Conservation (phyloP, 2,797 vertebrate species). For the Pseudochaenichthys georgianus region DNA sequence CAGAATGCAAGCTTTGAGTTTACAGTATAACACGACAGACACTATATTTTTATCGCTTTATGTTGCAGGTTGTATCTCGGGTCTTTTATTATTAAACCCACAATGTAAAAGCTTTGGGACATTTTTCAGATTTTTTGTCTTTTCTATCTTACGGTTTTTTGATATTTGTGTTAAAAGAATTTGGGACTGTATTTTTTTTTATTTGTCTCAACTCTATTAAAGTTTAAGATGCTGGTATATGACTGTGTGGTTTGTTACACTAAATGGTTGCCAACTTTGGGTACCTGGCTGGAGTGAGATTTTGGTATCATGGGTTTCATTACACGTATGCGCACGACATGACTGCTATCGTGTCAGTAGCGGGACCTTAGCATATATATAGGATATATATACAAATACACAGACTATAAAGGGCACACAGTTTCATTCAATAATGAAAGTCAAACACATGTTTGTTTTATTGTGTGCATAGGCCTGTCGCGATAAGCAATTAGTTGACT, state of each 20-base stretch:
- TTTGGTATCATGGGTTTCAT: too few species aligned
- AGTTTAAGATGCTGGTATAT: slow-evolving; percentile 59
- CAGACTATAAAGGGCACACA: too few species aligned
- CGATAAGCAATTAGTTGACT: too few species aligned
- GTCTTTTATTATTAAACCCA: slow-evolving; percentile 74
- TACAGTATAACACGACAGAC: slow-evolving; percentile 60
- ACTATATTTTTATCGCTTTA: slow-evolving; percentile 77
- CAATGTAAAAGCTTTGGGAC: slow-evolving; percentile 58
- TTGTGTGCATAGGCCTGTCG: too few species aligned
- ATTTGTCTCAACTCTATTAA: slow-evolving; percentile 71
- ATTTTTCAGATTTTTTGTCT: slow-evolving; percentile 58
- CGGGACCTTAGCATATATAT: too few species aligned
- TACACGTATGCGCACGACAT: too few species aligned
- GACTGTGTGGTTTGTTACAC: slow-evolving; percentile 42
- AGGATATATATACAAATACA: too few species aligned
- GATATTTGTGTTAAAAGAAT: slow-evolving; percentile 68
- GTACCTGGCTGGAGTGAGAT: too few species aligned
- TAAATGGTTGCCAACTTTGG: too few species aligned
- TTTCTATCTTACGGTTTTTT: slow-evolving; percentile 72
- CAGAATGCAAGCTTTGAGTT: slow-evolving; percentile 59
- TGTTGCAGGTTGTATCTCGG: slow-evolving; percentile 78
- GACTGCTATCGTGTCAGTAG: too few species aligned
- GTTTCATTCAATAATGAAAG: too few species aligned
- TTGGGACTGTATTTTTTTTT: slow-evolving; percentile 54
- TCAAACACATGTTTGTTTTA: too few species aligned